A percentile compares a stretch with the other conserved stretches of the same genome.
These are phyloP conservation scores for Theonella swinhoei DNA, from an alignment of 37 sponge, comb jelly and placozoan genomes.

Conservation along the genomic window DNA sequence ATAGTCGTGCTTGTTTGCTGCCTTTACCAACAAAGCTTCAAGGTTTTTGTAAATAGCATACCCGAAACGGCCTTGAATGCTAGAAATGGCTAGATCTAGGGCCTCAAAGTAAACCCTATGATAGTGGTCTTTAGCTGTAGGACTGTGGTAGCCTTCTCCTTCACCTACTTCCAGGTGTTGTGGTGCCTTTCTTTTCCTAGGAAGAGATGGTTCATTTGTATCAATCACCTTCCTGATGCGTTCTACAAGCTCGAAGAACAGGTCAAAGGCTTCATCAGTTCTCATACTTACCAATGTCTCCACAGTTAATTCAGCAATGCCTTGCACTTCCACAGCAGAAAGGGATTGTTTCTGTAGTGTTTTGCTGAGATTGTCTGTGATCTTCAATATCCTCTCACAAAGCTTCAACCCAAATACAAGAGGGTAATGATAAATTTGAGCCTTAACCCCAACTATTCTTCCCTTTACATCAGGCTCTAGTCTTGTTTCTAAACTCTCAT, in stretches of 20 bases:
- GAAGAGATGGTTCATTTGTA: conserved; percentile 23
- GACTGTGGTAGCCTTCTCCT: conserved; percentile 36
- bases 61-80: conserved; percentile 42
- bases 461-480: conserved; percentile 76
- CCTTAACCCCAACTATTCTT: conserved; percentile 58
- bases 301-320: conserved; percentile 59
- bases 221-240: background rate
- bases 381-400: conserved; percentile 52
- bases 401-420: conserved; percentile 71
- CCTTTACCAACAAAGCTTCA: conserved; percentile 42
- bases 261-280: conserved; percentile 27
- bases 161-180: too few species aligned
- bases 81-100: conserved; percentile 44
- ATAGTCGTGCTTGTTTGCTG: conserved; percentile 10
- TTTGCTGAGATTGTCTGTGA: conserved; percentile 75
- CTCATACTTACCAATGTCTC: conserved; percentile 59
- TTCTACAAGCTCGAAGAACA: background rate
- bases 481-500: conserved; percentile 69
- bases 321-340: conserved; percentile 63
- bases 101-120: conserved; percentile 68
- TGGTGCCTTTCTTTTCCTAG: conserved; percentile 49
- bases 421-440: conserved; percentile 48
- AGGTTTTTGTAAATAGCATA: conserved; percentile 40
- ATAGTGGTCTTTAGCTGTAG: conserved; percentile 59
- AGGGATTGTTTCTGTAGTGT: conserved; percentile 60